A percentile compares a stretch with the other conserved stretches of the same genome.
phyloP scores from a whole-genome alignment of 2,888 invertebrate genomes.

The Antitype chi region DNA sequence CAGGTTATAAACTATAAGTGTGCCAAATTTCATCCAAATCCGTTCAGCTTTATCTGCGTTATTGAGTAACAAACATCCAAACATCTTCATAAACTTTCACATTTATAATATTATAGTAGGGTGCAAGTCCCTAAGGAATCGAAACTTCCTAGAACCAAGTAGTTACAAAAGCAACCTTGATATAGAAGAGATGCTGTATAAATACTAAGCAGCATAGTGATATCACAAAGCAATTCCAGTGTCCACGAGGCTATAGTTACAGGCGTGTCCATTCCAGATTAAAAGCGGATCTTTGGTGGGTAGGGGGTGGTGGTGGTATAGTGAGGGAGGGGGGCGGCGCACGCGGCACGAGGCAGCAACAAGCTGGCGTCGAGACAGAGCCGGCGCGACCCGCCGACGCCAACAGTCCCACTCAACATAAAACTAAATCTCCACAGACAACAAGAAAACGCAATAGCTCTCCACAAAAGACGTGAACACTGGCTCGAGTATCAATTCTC shows the following conservation, averaged over 20 bases:
- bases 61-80: too few species aligned
- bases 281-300: slow-evolving; percentile 69
- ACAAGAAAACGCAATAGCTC: slow-evolving; percentile 80
- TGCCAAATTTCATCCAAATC: too few species aligned
- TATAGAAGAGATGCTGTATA: slow-evolving; percentile 34
- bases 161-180: slow-evolving; percentile 25
- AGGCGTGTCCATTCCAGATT: slow-evolving; percentile 68
- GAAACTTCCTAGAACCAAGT: slow-evolving; percentile 22
- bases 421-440: slow-evolving; percentile 83
- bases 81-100: too few species aligned
- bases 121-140: slow-evolving; percentile 9
- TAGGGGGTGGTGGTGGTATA: slow-evolving; percentile 63
- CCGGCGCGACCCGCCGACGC: slow-evolving; percentile 85
- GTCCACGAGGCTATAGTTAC: slow-evolving; percentile 52
- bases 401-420: slow-evolving; percentile 85
- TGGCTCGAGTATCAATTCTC: slow-evolving; percentile 74
- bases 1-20: too few species aligned
- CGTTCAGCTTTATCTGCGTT: too few species aligned
- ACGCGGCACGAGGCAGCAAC: slow-evolving; percentile 73
- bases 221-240: slow-evolving; percentile 57
- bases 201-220: slow-evolving; percentile 45
- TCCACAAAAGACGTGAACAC: slow-evolving; percentile 75
- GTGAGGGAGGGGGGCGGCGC: slow-evolving; percentile 39
- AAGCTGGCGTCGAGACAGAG: slow-evolving; percentile 78
- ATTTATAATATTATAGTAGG: too few species aligned